Evolutionary conservation across 2,888 invertebrate genomes (phyloP).

Genomic region (Busseola fusca): DNA sequence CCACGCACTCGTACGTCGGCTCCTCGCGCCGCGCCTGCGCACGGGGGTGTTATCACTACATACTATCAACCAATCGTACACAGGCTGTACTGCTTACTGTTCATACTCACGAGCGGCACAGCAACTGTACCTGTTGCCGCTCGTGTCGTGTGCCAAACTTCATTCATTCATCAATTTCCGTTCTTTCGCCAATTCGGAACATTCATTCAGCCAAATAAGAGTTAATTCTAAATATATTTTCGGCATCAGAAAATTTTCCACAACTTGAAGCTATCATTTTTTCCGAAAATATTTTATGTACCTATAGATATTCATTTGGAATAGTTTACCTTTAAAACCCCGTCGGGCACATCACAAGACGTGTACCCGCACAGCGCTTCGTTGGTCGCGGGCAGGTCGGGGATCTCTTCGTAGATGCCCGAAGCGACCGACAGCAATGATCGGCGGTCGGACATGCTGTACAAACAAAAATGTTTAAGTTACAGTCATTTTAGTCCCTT

Average conservation of each 20-base stretch:
- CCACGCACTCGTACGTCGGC: conserved; percentile 83
- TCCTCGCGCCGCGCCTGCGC: conserved; percentile 64
- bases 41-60: background rate
- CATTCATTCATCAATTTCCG: too few relatives aligned
- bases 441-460: conserved; percentile 81
- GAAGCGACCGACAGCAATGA: conserved; percentile 90
- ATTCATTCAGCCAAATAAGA: background rate
- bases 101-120: too few relatives aligned
- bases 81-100: too few relatives aligned
- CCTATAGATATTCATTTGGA: background rate
- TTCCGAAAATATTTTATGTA: background rate
- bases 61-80: background rate
- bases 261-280: background rate
- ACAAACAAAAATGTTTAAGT: background rate
- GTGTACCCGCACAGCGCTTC: conserved; percentile 62
- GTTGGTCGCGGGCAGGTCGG: conserved; percentile 78
- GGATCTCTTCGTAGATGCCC: conserved; percentile 92
- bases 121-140: too few relatives aligned
- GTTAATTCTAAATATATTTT: background rate
- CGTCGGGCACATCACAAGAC: conserved; percentile 60
- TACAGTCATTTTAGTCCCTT: background rate
- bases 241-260: background rate
- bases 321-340: conserved; percentile 52
- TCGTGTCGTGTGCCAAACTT: background rate
- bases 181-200: background rate